phyloP scores from a whole-genome alignment of 2,888 invertebrate genomes.

The Pediacus dermestoides region DNA sequence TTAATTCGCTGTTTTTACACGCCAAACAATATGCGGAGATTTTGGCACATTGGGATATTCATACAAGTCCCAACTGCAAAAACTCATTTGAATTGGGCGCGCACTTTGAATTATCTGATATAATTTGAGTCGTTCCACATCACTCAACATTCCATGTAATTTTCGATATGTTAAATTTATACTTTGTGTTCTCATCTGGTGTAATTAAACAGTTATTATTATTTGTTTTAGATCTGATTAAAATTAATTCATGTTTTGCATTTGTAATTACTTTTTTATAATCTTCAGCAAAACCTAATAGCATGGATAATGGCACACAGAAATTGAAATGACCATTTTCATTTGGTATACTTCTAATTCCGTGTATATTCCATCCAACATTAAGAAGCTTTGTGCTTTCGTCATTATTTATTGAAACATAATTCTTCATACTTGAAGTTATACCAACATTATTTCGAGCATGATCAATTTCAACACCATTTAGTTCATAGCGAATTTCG shows the following conservation, averaged over 20 bases:
- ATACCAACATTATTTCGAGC: slow-evolving; percentile 19
- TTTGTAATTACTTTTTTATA: slow-evolving; percentile 32
- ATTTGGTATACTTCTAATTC: slow-evolving; percentile 6
- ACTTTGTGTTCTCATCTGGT: slow-evolving; percentile 10
- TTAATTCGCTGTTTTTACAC: slow-evolving; percentile 32
- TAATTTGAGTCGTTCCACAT: slow-evolving; percentile 23
- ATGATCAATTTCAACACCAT: slow-evolving; percentile 19
- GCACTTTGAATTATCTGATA: slow-evolving; percentile 18
- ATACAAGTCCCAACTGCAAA: slow-evolving; percentile 43
- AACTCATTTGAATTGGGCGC: slow-evolving; percentile 22
- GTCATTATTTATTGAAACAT: slow-evolving; percentile 14
- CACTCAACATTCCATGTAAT: slow-evolving; percentile 24
- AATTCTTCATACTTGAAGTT: slow-evolving; percentile 17
- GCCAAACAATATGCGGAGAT: slow-evolving; percentile 37
- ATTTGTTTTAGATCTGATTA: slow-evolving; percentile 32
- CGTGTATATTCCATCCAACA: slow-evolving; percentile 17
- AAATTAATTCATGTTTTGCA: slow-evolving; percentile 42
- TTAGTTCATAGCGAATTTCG: slow-evolving; percentile 24
- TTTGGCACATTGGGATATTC: slow-evolving; percentile 40
- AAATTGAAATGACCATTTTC: slow-evolving; percentile 16
- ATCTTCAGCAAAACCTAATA: slow-evolving; percentile 27
- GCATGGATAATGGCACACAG: slow-evolving; percentile 20
- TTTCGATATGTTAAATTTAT: slow-evolving; percentile 18
- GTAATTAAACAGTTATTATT: slow-evolving; percentile 30
- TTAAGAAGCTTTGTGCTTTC: slow-evolving; percentile 10